A percentile compares a stretch with the other conserved stretches of the same genome.
phyloP scores from a whole-genome alignment of 2,888 invertebrate species.

The Microctonus brassicae region DNA sequence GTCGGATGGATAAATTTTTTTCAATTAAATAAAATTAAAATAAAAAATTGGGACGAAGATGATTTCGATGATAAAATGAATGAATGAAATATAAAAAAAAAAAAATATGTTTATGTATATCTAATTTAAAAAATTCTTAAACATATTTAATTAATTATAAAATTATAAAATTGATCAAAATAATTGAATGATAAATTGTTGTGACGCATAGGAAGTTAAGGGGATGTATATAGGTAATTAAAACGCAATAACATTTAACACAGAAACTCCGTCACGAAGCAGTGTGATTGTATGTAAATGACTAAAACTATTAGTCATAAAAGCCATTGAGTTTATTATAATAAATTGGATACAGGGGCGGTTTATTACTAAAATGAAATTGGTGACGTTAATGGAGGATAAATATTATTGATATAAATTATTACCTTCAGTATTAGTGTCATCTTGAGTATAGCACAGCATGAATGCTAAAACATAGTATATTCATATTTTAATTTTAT shows the following conservation, averaged over 20 bases:
- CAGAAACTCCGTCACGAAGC: neutral
- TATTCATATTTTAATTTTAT: constrained; percentile 50
- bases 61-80: constrained; percentile 26
- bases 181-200: neutral
- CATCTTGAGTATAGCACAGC: constrained; percentile 95
- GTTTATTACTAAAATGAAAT: neutral
- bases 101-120: neutral
- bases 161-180: neutral
- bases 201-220: neutral
- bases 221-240: neutral
- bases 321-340: neutral
- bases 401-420: constrained; percentile 12
- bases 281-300: neutral
- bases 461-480: constrained; percentile 89
- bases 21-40: constrained; percentile 47
- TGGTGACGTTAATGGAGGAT: neutral
- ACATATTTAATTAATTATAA: neutral
- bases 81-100: constrained; percentile 9
- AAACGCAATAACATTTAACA: constrained; percentile 11
- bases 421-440: constrained; percentile 90
- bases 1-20: constrained; percentile 61
- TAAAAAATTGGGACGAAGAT: constrained; percentile 9
- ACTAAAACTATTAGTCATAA: neutral
- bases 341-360: neutral
- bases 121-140: neutral